Conservation (phyloP, 1,140 invertebrate genomes). For the Drosophila melanogaster region Release_6_plus_ISO1_MT NT_037436.4:1360001-1360500, state of each 20-base stretch:
- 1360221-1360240: slow-evolving; percentile 69
- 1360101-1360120: slow-evolving; percentile 54
- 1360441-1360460: slow-evolving; percentile 42
- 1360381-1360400: slow-evolving; percentile 59
- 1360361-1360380: slow-evolving; percentile 75
- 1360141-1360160: background rate
- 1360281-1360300: slow-evolving; percentile 81
- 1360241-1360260: slow-evolving; percentile 39
- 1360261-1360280: slow-evolving; percentile 38
- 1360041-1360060: slow-evolving; percentile 34
- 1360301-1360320: slow-evolving; percentile 66
- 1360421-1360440: slow-evolving; percentile 69
- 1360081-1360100: slow-evolving; percentile 43
- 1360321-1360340: slow-evolving; percentile 14
- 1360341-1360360: slow-evolving; percentile 46
- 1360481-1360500: slow-evolving; percentile 38
- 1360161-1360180: slow-evolving; percentile 20
- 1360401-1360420: slow-evolving; percentile 35
- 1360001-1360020: slow-evolving; percentile 28
- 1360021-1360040: slow-evolving; percentile 38
- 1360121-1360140: slow-evolving; percentile 29
- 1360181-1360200: slow-evolving; percentile 65
- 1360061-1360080: slow-evolving; percentile 51
- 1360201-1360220: slow-evolving; percentile 54
- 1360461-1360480: slow-evolving; percentile 15